Evolutionary conservation across 2,888 invertebrate species (phyloP), one percentile per base, ranked within the genome.

Genomic region (Oeneis ivallda): DNA sequence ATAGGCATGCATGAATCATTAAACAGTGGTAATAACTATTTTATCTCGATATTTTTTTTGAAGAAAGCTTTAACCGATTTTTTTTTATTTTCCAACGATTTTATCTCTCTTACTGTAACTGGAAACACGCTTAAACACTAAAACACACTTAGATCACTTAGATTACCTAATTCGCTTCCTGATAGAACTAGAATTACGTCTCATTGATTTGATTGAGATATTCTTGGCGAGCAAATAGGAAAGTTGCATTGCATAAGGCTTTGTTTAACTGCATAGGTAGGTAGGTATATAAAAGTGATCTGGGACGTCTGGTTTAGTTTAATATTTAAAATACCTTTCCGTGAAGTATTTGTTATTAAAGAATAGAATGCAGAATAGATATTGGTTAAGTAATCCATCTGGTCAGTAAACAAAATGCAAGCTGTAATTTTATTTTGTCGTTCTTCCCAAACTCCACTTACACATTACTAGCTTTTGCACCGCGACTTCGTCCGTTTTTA

Each of bases 101-200:
- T 52, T 13, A 52, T 7, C 26, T 6, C 2, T 0, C 32, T 52
- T 10, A 53, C 56, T 59, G 58, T 37, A 34, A 17, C 11, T 39
- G 8, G 19, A 39, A 56, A 19, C 54, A 39, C 15, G 41, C 41
- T 37, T 60, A 60, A 60, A 60, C 19, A 49, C 49, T 60, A 37
- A 60, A 60, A 37, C 50, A 49, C 49, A 34, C 54, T 56, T 64
- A 64, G 70, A 66, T 72, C 49, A 34, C 54, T 56, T 64, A 64
- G 70, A 66, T 72, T 69, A 72, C 70, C 66, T 74, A 75, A 74
- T 71, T 56, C 49, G 62, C 70, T 75, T 75, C 74, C 73, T 72
- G 68, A 54, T 70, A 69, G 62, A 71, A 72, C 70, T 70, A 71
- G 72, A 70, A 70, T 73, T 71, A 69, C 70, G 66, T 67, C 57